Conservation (phyloP, 2,888 invertebrate genomes). For the Diaperis boleti region DNA sequence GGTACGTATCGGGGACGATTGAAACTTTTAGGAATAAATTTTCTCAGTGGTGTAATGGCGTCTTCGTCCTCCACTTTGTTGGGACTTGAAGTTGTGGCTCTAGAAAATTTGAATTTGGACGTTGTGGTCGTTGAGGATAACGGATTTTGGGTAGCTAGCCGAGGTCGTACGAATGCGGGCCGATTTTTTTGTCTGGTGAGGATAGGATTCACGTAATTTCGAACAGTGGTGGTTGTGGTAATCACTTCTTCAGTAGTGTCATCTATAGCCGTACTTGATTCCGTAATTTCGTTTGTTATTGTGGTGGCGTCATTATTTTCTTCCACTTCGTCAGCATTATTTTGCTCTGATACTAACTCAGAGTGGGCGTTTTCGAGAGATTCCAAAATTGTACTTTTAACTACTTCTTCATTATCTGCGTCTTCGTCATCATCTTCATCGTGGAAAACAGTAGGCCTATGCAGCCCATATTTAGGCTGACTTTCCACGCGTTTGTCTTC, state of each 20-base stretch:
- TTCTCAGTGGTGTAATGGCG: slow-evolving; percentile 6
- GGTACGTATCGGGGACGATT: not conserved
- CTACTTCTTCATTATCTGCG: not conserved
- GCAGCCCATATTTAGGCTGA: slow-evolving; percentile 6
- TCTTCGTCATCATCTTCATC: slow-evolving; percentile 5
- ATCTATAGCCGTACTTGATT: too few species aligned
- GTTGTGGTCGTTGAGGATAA: slow-evolving; percentile 12
- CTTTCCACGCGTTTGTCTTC: not conserved
- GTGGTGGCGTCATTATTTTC: slow-evolving; percentile 28
- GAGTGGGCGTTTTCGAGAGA: not conserved
- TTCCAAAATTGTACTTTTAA: too few species aligned
- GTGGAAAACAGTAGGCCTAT: slow-evolving; percentile 12
- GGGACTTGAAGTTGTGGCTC: slow-evolving; percentile 22
- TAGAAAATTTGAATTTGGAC: slow-evolving; percentile 13
- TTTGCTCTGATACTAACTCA: not conserved
- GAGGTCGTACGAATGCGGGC: slow-evolving; percentile 31
- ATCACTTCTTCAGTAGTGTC: too few species aligned
- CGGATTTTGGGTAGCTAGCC: slow-evolving; percentile 34
- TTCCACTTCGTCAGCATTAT: slow-evolving; percentile 3
- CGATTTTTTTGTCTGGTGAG: slow-evolving; percentile 33
- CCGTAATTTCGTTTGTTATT: too few species aligned
- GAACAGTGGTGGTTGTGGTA: slow-evolving; percentile 25
- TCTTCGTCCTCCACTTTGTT: slow-evolving; percentile 13
- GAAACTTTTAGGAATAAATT: slow-evolving; percentile 37
- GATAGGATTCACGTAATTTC: slow-evolving; percentile 38